Conservation (phyloP, 1,140 invertebrate genomes). For the Trichogramma pretiosum region DNA sequence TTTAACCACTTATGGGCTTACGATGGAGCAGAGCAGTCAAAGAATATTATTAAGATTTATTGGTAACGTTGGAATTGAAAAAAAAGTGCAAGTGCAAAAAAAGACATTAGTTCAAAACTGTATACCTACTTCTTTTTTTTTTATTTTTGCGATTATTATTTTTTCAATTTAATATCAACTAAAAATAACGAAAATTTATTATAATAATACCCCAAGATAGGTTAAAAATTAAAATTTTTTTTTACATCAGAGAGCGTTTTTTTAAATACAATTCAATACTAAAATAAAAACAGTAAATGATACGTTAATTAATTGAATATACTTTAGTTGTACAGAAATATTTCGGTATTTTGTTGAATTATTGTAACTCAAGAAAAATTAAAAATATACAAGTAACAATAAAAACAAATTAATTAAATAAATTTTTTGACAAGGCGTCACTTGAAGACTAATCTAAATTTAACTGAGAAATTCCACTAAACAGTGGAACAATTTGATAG, state of each 20-base stretch:
- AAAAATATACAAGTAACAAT: too few species aligned
- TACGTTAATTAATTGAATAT: neutral
- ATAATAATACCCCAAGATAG: neutral
- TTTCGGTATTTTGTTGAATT: slow-evolving; percentile 12
- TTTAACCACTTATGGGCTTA: too few species aligned
- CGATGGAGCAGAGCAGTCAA: too few species aligned
- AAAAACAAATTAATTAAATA: too few species aligned
- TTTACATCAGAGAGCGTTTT: slow-evolving; percentile 1
- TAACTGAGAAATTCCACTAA: too few species aligned
- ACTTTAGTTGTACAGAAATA: neutral
- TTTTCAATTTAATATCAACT: neutral
- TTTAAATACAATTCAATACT: neutral
- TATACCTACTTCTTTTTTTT: neutral
- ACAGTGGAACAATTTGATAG: too few species aligned
- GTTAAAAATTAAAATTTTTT: slow-evolving; percentile 5
- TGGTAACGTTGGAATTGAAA: too few species aligned
- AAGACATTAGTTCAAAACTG: neutral
- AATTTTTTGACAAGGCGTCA: too few species aligned
- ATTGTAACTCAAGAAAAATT: slow-evolving; percentile 7
- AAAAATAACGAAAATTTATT: neutral
- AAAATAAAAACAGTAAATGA: neutral
- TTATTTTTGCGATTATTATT: neutral
- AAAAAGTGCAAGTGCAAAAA: neutral
- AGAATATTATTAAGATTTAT: too few species aligned
- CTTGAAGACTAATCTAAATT: too few species aligned